phyloP scores from a whole-genome alignment of 2,888 invertebrate species.

The Nudaria mundana region DNA sequence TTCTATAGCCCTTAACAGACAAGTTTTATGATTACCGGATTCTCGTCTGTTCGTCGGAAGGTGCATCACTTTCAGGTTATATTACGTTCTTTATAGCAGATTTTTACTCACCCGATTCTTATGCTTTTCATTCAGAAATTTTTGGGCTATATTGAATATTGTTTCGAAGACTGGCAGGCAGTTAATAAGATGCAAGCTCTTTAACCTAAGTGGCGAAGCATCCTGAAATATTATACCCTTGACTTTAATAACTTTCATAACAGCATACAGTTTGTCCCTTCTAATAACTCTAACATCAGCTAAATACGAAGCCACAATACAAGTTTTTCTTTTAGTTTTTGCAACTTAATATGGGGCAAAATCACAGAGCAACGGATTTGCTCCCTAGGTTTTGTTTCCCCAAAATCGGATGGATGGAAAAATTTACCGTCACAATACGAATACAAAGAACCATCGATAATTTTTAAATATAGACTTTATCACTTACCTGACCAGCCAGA shows the following conservation, averaged over 20 bases:
- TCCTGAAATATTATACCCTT: slow-evolving; percentile 14
- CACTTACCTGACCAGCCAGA: slow-evolving; percentile 42
- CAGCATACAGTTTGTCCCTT: too few relatives aligned
- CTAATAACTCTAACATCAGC: background rate
- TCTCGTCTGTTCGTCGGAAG: too few relatives aligned
- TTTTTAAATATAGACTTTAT: too few relatives aligned
- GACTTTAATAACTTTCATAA: background rate
- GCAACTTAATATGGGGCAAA: too few relatives aligned
- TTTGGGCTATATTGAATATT: slow-evolving; percentile 14
- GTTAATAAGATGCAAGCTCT: slow-evolving; percentile 20
- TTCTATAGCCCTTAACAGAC: too few relatives aligned
- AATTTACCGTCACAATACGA: background rate
- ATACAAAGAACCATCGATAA: background rate
- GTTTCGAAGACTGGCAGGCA: slow-evolving; percentile 13
- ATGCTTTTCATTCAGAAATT: slow-evolving; percentile 13
- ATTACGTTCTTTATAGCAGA: background rate
- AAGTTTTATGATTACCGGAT: too few relatives aligned
- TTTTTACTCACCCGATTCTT: slow-evolving; percentile 1
- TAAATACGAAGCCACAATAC: background rate
- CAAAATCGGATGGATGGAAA: too few relatives aligned
- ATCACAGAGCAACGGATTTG: too few relatives aligned
- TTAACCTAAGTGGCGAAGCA: slow-evolving; percentile 24
- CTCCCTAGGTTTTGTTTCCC: too few relatives aligned
- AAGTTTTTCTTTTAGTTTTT: too few relatives aligned
- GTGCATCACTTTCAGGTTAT: too few relatives aligned